Evolutionary conservation across 2,888 invertebrate genomes (phyloP).

Genomic region (Apamea epomidion): DNA sequence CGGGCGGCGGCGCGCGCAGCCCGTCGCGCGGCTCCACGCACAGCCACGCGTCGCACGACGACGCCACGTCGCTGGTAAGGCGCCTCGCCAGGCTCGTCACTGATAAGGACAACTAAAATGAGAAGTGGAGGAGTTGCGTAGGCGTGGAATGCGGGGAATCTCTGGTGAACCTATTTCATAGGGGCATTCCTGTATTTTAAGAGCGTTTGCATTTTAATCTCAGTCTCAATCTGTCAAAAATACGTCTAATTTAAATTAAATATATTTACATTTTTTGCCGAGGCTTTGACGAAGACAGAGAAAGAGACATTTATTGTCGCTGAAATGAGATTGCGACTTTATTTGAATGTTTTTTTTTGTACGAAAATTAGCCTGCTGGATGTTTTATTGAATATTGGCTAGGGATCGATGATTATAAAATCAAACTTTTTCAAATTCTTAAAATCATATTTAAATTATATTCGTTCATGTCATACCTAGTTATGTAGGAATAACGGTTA

Average conservation of each 20-base stretch:
- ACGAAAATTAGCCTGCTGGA: neutral
- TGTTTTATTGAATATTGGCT: neutral
- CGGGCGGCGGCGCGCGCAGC: slow-evolving; percentile 89
- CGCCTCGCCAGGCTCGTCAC: slow-evolving; percentile 91
- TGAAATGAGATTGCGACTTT: neutral
- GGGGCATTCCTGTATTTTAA: neutral
- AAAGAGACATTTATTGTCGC: neutral
- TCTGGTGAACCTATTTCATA: neutral
- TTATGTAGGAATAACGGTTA: neutral
- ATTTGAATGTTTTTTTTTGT: neutral
- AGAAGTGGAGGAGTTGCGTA: neutral
- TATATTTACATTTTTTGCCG: neutral
- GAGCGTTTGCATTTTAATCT: neutral
- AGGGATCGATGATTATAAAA: neutral
- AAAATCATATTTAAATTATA: neutral
- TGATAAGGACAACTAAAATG: slow-evolving; percentile 69
- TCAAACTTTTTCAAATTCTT: neutral
- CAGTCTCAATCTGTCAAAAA: neutral
- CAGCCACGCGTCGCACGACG: slow-evolving; percentile 89
- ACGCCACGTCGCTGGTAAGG: slow-evolving; percentile 93
- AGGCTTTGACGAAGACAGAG: neutral
- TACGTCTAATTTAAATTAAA: neutral
- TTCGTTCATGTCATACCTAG: slow-evolving; percentile 2
- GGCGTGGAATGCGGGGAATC: too few species aligned
- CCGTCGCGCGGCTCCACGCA: slow-evolving; percentile 94